Conservation (phyloP, 2,113 vertebrate species). For the Zootoca vivipara region DNA sequence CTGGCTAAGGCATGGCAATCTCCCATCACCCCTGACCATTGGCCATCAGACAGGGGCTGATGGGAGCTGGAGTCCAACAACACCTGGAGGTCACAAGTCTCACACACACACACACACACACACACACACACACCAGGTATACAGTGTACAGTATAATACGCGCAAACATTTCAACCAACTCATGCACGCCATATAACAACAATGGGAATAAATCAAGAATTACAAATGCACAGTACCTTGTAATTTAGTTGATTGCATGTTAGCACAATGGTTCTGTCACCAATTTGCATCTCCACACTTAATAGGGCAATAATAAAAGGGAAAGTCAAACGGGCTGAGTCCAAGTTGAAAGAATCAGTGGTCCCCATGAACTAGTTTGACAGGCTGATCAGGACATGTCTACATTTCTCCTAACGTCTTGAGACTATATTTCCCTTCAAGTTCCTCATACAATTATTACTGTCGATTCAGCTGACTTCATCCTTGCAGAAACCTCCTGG, state of each 20-base stretch:
- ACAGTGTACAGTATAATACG: too few relatives aligned
- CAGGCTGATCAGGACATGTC: not conserved
- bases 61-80: too few relatives aligned
- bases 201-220: not conserved
- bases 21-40: too few relatives aligned
- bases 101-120: too few relatives aligned
- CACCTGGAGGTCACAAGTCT: too few relatives aligned
- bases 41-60: too few relatives aligned
- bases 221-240: not conserved
- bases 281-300: not conserved
- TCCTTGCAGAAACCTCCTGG: not conserved
- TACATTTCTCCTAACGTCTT: not conserved
- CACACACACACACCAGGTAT: too few relatives aligned
- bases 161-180: not conserved
- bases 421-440: not conserved
- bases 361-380: not conserved
- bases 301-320: not conserved
- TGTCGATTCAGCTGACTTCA: not conserved
- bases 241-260: not conserved
- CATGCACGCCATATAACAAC: not conserved
- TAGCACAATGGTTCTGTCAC: not conserved
- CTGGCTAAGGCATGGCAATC: too few relatives aligned
- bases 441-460: not conserved
- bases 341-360: too few relatives aligned
- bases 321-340: not conserved